Percentiles rank a stretch among this genome's conserved stretches.
phyloP scores from a whole-genome alignment of 2,797 vertebrate species.

The Danio aesculapii region DNA sequence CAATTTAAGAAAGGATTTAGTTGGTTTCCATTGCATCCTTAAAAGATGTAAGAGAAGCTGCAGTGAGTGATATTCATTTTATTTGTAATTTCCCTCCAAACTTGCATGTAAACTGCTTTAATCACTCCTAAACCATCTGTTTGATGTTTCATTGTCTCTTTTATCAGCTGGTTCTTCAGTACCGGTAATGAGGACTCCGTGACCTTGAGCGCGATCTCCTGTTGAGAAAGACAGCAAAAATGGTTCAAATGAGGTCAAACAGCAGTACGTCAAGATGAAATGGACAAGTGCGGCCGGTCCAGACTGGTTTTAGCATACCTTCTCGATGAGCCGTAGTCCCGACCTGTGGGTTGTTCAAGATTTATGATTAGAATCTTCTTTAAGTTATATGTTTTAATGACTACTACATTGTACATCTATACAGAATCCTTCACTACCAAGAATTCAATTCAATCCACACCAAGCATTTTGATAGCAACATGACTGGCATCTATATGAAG shows the following conservation, averaged over 20 bases:
- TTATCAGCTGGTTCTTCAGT: slow-evolving; percentile 70
- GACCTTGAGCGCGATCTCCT: slow-evolving; percentile 84
- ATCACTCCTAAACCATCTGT: not conserved
- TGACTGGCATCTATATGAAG: not conserved
- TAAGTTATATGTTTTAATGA: not conserved
- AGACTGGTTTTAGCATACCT: slow-evolving; percentile 78
- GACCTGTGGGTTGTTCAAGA: slow-evolving; percentile 79
- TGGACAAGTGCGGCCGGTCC: not conserved
- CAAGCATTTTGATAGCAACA: not conserved
- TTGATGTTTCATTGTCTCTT: slow-evolving; percentile 4
- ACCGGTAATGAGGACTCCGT: slow-evolving; percentile 83
- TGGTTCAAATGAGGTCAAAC: not conserved
- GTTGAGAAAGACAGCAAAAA: slow-evolving; percentile 13
- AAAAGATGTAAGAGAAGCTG: slow-evolving; percentile 7
- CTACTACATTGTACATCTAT: not conserved
- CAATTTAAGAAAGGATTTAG: slow-evolving; percentile 10
- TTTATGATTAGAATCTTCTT: slow-evolving; percentile 44
- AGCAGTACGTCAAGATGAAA: not conserved
- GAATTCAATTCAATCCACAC: not conserved
- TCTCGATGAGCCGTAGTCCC: slow-evolving; percentile 86
- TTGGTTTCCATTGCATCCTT: not conserved
- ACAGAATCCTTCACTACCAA: too few relatives aligned
- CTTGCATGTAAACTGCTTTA: not conserved
- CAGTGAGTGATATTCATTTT: not conserved
- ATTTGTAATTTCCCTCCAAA: not conserved